phyloP scores from a whole-genome alignment of 2,113 vertebrate species.

The Myiagra hebetior region DNA sequence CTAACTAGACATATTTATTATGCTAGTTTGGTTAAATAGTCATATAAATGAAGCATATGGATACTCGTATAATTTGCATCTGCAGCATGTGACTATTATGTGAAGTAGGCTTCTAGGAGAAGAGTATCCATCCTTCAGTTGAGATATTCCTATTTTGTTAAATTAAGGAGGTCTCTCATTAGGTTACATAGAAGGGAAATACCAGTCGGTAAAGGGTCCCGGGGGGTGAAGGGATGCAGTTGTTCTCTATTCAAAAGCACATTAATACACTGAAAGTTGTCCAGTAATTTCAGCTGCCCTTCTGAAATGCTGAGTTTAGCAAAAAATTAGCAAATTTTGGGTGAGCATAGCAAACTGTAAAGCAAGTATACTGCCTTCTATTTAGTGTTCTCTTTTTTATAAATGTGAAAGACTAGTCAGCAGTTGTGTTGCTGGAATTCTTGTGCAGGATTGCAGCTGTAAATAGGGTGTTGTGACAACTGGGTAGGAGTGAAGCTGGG shows the following conservation, averaged over 20 bases:
- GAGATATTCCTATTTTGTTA: background rate
- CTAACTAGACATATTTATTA: slow-evolving; percentile 58
- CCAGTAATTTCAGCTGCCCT: background rate
- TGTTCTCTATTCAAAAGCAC: background rate
- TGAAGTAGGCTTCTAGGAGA: slow-evolving; percentile 1
- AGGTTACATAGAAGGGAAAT: background rate
- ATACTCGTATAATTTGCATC: slow-evolving; percentile 29
- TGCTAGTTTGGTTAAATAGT: slow-evolving; percentile 44
- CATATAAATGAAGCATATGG: slow-evolving; percentile 23
- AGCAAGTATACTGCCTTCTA: background rate
- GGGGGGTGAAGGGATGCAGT: background rate
- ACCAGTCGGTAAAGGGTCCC: background rate
- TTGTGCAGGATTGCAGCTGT: background rate
- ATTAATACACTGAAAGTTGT: background rate
- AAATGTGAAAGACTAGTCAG: background rate
- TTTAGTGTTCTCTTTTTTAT: background rate
- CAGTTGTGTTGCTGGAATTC: background rate
- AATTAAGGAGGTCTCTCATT: background rate
- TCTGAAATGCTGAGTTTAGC: background rate
- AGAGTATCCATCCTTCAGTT: background rate
- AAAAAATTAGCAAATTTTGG: background rate
- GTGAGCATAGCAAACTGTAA: background rate
- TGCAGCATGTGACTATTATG: background rate
- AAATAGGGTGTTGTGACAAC: background rate
- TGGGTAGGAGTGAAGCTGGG: background rate